Percentiles rank a stretch among this genome's conserved stretches.
phyloP scores from a whole-genome alignment of 1,140 invertebrate genomes.

The Brachionus calyciflorus region DNA sequence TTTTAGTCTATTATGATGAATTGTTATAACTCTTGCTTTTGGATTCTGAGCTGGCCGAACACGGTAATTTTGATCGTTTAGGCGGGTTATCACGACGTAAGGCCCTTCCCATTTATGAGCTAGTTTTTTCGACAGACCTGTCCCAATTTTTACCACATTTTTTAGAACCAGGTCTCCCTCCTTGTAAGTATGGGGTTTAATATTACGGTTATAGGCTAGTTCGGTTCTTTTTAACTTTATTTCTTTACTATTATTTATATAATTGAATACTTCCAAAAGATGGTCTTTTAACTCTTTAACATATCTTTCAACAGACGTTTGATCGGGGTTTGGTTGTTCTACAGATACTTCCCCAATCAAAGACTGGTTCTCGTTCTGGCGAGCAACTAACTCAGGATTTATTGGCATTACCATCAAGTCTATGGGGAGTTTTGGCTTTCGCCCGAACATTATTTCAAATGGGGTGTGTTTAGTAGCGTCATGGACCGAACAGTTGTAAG shows the following conservation, averaged over 20 bases:
- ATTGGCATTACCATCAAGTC: too few species aligned
- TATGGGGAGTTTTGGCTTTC: neutral
- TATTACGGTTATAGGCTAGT: neutral
- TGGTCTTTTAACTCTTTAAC: neutral
- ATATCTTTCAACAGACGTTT: neutral
- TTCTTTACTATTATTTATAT: neutral
- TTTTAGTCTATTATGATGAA: slow-evolving; percentile 1
- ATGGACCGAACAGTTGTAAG: slow-evolving; percentile 6
- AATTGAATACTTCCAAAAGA: neutral
- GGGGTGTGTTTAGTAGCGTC: neutral
- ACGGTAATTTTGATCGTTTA: neutral
- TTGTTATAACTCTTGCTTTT: neutral
- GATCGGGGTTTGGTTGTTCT: neutral
- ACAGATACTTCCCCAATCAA: neutral
- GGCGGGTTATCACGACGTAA: neutral
- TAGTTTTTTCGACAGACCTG: neutral
- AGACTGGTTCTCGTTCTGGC: neutral
- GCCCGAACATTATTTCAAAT: neutral
- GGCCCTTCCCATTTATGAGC: neutral
- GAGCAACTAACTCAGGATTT: too few species aligned
- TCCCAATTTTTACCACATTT: neutral
- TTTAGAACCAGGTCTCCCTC: slow-evolving; percentile 2
- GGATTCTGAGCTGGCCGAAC: neutral
- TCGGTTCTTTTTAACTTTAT: neutral
- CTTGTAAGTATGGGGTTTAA: neutral